Percentiles rank a stretch among this genome's conserved stretches.
These are phyloP conservation scores for Amitus sp. DNA, from an alignment of 2,888 invertebrate species.

Conservation along the genomic window DNA sequence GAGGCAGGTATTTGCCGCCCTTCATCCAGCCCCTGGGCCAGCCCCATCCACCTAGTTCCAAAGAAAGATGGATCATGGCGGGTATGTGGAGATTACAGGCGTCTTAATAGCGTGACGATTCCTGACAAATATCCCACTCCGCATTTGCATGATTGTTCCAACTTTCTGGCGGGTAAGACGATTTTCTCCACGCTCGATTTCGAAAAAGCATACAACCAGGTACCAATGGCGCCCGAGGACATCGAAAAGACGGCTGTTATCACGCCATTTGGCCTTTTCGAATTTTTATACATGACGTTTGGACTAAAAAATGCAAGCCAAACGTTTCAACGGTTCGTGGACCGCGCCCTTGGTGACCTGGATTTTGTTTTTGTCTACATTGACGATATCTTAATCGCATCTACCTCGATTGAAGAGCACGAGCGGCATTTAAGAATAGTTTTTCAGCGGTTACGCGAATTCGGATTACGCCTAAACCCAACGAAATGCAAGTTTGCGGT, in stretches of 20 bases:
- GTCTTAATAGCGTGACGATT: conserved; percentile 46
- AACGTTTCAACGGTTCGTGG: conserved; percentile 52
- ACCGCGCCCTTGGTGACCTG: conserved; percentile 35
- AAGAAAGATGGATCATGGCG: conserved; percentile 45
- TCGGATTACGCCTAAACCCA: conserved; percentile 20
- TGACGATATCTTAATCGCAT: conserved; percentile 50
- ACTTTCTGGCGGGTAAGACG: conserved; percentile 22
- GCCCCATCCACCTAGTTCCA: conserved; percentile 53
- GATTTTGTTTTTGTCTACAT: conserved; percentile 46
- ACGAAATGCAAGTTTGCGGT: no score
- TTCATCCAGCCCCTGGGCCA: conserved; percentile 60
- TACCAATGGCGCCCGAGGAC: conserved; percentile 42
- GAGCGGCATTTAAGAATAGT: conserved; percentile 22
- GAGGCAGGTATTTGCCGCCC: conserved; percentile 61
- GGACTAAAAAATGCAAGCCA: conserved; percentile 52
- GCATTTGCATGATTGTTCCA: conserved; percentile 38
- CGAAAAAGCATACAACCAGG: conserved; percentile 15
- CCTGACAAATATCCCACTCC: conserved; percentile 51
- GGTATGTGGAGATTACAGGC: conserved; percentile 49
- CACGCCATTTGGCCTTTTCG: conserved; percentile 51
- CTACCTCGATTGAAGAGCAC: conserved; percentile 30
- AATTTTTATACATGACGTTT: conserved; percentile 51
- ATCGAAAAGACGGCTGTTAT: conserved; percentile 47
- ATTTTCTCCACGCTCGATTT: conserved; percentile 9
- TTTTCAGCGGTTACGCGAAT: conserved; percentile 22